Evolutionary conservation across 1,140 invertebrate genomes (phyloP), one percentile per base, ranked within the genome.

Genomic region (Gryon sp.): DNA sequence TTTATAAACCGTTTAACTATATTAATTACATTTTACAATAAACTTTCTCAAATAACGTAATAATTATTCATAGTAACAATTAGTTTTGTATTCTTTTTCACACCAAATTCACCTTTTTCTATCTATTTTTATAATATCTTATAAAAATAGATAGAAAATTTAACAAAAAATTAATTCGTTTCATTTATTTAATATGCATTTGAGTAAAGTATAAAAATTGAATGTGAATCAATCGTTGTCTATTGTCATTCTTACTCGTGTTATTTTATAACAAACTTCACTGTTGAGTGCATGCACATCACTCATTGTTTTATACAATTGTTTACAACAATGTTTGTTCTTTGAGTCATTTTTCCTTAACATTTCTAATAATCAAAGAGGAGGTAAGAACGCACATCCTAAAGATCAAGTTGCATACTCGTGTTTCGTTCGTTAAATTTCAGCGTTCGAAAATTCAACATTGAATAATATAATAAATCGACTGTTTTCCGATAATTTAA

Each of bases 191-290:
- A 28, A 24, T 11, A 41, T 41, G 16, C n/a, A n/a, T n/a, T n/a
- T n/a, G n/a, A n/a, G n/a, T n/a, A n/a, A n/a, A n/a, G n/a, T n/a
- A 28, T 9, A 46, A 45, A 46, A 46, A 60, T 60, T 60, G 9
- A 60, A 34, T 12, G 5, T 24, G 41, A 60, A 46, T 60, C 26
- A 15, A 55, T 40, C 50, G 6, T 34, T 12, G 22, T 45, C 20
- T 3, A 8, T 46, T 28, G 22, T 7, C 15, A 6, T 32, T 63
- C 18, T 32, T 30, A 63, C 38, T 57, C 22, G 41, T 75, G 77
- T 85, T 86, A 84, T 76, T 84, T 78, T 48, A 59, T 84, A 84
- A 83, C 76, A 86, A 86, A 85, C 66, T 80, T 84, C 50, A 53
- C 76, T 79, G 83, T 78, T 77, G 81, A 83, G 65, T 82, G 82